phyloP scores from a whole-genome alignment of 2,888 invertebrate species.

The Pseudoips prasinana region DNA sequence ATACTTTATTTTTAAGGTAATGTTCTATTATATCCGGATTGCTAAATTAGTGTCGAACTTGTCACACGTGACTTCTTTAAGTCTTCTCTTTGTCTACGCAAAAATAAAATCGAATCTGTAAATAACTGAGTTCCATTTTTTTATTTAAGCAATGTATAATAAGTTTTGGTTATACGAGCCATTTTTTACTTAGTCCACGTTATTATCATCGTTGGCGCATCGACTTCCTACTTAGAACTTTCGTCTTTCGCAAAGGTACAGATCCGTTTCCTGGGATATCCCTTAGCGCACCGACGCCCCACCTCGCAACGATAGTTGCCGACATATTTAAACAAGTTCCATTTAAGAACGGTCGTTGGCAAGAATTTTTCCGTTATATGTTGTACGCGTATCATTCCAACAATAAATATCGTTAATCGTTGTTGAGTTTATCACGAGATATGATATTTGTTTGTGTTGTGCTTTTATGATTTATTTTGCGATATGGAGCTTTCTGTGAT shows the following conservation, averaged over 20 bases:
- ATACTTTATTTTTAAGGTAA: too few relatives aligned
- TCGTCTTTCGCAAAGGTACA: constrained; percentile 63
- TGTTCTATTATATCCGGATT: too few relatives aligned
- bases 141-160: too few relatives aligned
- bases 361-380: constrained; percentile 43
- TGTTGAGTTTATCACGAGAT: constrained; percentile 17
- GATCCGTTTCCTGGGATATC: constrained; percentile 69
- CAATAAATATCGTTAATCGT: constrained; percentile 21
- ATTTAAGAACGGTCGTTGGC: constrained; percentile 62
- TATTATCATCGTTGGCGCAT: constrained; percentile 35
- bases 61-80: too few relatives aligned
- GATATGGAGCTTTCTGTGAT: constrained; percentile 23
- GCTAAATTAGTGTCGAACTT: too few relatives aligned
- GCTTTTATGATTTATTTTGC: constrained; percentile 9
- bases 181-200: constrained; percentile 31
- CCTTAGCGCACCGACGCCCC: constrained; percentile 55
- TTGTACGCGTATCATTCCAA: constrained; percentile 17
- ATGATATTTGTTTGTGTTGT: constrained; percentile 25
- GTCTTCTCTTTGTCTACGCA: too few relatives aligned
- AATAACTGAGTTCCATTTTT: too few relatives aligned
- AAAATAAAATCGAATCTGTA: too few relatives aligned
- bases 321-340: constrained; percentile 72
- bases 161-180: too few relatives aligned
- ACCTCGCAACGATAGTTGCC: constrained; percentile 53
- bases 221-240: constrained; percentile 72